These are phyloP conservation scores for Meloe dianella DNA, from an alignment of 2,888 invertebrate species.

Conservation along the genomic window DNA sequence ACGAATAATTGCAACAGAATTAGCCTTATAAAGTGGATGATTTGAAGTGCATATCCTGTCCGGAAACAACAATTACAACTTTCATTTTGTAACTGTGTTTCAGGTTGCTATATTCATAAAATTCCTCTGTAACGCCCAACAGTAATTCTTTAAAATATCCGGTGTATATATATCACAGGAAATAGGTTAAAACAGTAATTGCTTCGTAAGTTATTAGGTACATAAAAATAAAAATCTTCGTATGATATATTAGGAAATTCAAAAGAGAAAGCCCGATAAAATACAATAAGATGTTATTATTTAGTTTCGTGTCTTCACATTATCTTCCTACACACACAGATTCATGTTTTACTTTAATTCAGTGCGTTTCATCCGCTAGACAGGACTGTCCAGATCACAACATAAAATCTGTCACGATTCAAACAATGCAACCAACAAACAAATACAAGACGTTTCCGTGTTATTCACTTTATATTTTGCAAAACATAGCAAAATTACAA, in stretches of 20 bases:
- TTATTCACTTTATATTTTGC: not conserved
- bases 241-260: not conserved
- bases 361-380: not conserved
- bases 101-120: not conserved
- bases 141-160: not conserved
- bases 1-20: not conserved
- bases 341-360: not conserved
- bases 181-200: not conserved
- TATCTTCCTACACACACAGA: constrained; percentile 1
- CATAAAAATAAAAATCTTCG: not conserved
- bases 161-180: not conserved
- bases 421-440: no score
- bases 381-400: constrained; percentile 14
- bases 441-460: not conserved
- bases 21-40: not conserved
- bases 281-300: not conserved
- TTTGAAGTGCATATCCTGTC: constrained; percentile 29
- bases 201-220: not conserved
- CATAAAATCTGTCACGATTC: no score
- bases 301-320: not conserved
- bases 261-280: constrained; percentile 4
- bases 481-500: not conserved
- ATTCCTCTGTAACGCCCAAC: not conserved
- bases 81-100: constrained; percentile 13
- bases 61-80: constrained; percentile 33